Percentiles rank a stretch among this genome's conserved stretches.
These are phyloP conservation scores for Sebastes diaconus DNA, from an alignment of 2,797 vertebrate species.

Conservation along the genomic window DNA sequence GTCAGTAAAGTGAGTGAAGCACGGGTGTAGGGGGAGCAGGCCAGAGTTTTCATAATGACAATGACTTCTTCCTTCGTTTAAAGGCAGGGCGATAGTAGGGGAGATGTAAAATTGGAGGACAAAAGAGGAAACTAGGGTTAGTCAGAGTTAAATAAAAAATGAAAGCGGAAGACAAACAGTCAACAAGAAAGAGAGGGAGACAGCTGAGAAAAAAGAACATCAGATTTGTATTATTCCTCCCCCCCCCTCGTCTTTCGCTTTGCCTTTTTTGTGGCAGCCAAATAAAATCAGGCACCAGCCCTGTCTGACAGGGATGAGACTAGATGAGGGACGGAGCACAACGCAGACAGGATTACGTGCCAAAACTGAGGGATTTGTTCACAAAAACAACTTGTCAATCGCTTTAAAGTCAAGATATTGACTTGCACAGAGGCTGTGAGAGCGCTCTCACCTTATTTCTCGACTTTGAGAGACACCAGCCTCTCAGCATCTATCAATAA, in stretches of 20 bases:
- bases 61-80: conserved; percentile 51
- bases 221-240: conserved; percentile 36
- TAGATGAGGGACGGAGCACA: conserved; percentile 56
- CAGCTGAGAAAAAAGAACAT: conserved; percentile 43
- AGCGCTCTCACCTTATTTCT: conserved; percentile 52
- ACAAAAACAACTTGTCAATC: conserved; percentile 72
- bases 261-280: conserved; percentile 52
- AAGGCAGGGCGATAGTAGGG: background rate
- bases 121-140: conserved; percentile 19
- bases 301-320: conserved; percentile 62
- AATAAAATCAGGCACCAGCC: conserved; percentile 57
- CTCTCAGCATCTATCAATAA: conserved; percentile 64
- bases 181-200: conserved; percentile 40
- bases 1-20: conserved; percentile 56
- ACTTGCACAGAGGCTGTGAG: conserved; percentile 54
- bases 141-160: conserved; percentile 48
- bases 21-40: conserved; percentile 18
- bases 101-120: conserved; percentile 23
- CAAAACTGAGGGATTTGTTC: conserved; percentile 68
- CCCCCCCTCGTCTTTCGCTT: conserved; percentile 8
- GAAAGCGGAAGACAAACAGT: conserved; percentile 33
- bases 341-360: conserved; percentile 62
- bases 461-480: conserved; percentile 50
- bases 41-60: conserved; percentile 62
- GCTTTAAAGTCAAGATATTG: conserved; percentile 69